phyloP scores from a whole-genome alignment of 2,888 invertebrate species.

The Colletes collaris region DNA sequence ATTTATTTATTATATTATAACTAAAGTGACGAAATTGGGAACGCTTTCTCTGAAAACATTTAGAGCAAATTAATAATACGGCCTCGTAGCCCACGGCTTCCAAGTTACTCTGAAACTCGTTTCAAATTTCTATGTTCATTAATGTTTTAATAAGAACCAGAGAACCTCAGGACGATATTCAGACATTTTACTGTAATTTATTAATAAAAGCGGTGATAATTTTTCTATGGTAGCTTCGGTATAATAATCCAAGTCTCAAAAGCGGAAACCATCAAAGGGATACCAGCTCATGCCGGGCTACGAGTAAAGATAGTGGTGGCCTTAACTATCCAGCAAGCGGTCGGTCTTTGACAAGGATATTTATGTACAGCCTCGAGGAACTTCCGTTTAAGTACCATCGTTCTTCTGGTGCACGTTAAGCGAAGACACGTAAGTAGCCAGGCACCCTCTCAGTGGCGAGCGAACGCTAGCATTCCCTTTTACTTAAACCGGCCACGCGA shows the following conservation, averaged over 20 bases:
- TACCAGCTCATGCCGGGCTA: background rate
- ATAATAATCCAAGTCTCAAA: conserved; percentile 4
- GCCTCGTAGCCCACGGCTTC: no score
- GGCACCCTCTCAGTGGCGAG: conserved; percentile 5
- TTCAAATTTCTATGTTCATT: no score
- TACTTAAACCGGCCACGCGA: conserved; percentile 40
- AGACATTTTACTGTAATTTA: no score
- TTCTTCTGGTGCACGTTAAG: conserved; percentile 5
- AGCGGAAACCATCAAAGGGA: conserved; percentile 1
- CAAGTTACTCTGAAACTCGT: no score
- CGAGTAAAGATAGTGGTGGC: conserved; percentile 8
- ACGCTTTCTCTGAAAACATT: no score
- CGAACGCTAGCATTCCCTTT: conserved; percentile 32
- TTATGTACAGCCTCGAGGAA: conserved; percentile 62
- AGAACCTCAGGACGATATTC: no score
- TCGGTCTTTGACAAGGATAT: conserved; percentile 51
- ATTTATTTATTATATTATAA: no score
- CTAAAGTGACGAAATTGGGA: no score
- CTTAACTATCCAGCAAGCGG: conserved; percentile 14
- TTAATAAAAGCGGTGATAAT: background rate
- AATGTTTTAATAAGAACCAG: no score
- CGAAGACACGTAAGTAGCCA: conserved; percentile 6
- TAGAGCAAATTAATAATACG: no score
- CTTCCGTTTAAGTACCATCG: conserved; percentile 58
- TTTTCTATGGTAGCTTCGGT: background rate